These are phyloP conservation scores for Orcinus orca DNA, from an alignment of 2,113 vertebrate species.

Conservation along the genomic window DNA sequence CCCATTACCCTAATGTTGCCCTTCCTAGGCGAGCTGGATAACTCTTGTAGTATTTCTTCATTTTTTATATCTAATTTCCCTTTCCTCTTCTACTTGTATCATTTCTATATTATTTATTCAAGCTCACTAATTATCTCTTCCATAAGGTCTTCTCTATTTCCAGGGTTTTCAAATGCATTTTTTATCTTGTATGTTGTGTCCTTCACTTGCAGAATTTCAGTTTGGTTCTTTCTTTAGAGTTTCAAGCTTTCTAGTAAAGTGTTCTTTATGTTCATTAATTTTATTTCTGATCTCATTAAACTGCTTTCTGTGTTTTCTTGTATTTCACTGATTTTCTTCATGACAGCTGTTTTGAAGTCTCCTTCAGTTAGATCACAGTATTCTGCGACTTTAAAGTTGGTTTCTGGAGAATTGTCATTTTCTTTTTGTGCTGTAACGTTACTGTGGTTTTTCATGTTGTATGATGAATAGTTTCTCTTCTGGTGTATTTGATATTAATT, in stretches of 20 bases:
- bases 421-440: not conserved
- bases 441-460: not conserved
- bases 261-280: not conserved
- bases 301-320: not conserved
- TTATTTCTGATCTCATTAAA: not conserved
- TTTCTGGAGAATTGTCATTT: not conserved
- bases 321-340: not conserved
- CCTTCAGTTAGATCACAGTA: not conserved
- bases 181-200: not conserved
- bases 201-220: not conserved
- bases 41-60: not conserved
- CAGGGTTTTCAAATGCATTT: not conserved
- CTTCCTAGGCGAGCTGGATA: not conserved
- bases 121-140: not conserved
- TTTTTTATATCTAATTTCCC: not conserved
- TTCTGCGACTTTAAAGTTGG: not conserved
- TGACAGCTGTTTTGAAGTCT: not conserved
- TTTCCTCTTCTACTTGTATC: not conserved
- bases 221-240: not conserved
- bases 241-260: not conserved
- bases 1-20: not conserved
- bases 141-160: not conserved
- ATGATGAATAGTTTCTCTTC: not conserved
- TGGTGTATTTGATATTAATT: not conserved
- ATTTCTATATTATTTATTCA: not conserved